Percentiles rank a stretch among this genome's conserved stretches.
Evolutionary conservation across 1,140 invertebrate genomes (phyloP).

Genomic region (Camponotus vicinus): DNA sequence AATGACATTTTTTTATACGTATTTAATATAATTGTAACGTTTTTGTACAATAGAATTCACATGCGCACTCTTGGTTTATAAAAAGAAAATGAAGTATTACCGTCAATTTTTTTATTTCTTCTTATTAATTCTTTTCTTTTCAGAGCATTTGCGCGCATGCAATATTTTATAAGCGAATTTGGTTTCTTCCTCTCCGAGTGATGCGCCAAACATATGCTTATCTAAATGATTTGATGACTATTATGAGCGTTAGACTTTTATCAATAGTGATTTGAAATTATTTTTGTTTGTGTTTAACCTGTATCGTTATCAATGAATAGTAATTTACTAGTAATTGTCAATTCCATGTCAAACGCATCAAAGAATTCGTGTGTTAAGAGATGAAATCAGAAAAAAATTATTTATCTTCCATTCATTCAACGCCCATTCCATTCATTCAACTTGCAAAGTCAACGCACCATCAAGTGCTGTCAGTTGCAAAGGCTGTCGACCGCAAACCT

Average conservation of each 20-base stretch:
- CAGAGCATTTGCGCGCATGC: too few species aligned
- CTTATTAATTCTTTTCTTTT: too few species aligned
- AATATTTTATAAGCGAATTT: too few species aligned
- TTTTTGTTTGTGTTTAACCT: not conserved
- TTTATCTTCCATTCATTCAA: not conserved
- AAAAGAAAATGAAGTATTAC: too few species aligned
- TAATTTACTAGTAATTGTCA: not conserved
- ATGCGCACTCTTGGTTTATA: too few species aligned
- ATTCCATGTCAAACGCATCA: too few species aligned
- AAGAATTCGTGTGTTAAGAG: not conserved
- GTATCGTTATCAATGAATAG: not conserved
- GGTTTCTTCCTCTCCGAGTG: too few species aligned
- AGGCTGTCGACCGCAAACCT: conserved; percentile 36
- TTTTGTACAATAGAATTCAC: not conserved
- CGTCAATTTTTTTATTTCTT: too few species aligned
- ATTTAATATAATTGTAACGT: not conserved
- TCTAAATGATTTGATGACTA: too few species aligned
- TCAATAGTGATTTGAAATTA: too few species aligned
- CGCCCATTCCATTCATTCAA: not conserved
- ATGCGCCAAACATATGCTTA: too few species aligned
- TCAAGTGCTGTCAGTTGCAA: not conserved
- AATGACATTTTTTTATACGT: not conserved
- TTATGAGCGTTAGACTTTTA: too few species aligned
- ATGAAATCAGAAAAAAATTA: not conserved
- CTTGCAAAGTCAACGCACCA: not conserved